Conservation (phyloP, 2,888 invertebrate genomes). For the Yponomeuta cagnagella region DNA sequence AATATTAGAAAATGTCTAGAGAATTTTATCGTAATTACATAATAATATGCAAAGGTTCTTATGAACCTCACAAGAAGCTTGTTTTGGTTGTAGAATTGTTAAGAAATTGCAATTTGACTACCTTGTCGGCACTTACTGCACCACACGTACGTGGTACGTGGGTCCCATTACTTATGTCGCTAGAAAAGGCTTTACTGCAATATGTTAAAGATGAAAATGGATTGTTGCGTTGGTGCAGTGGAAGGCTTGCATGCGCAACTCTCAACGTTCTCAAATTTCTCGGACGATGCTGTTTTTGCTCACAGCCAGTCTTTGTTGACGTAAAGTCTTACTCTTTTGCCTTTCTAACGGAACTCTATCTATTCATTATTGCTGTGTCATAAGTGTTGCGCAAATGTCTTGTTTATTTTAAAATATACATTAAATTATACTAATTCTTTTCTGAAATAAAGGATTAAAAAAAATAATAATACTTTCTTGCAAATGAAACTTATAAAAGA, state of each 20-base stretch:
- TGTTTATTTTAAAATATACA: slow-evolving; percentile 22
- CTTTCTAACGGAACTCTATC: slow-evolving; percentile 14
- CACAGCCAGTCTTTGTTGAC: slow-evolving; percentile 15
- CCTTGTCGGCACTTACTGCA: slow-evolving; percentile 13
- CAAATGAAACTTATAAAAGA: too few relatives aligned
- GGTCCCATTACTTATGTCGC: neutral
- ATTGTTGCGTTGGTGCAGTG: neutral
- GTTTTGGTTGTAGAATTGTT: slow-evolving; percentile 11
- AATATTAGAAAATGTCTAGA: too few relatives aligned
- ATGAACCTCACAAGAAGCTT: slow-evolving; percentile 13
- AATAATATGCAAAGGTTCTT: neutral
- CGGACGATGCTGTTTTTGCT: slow-evolving; percentile 15
- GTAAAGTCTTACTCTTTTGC: slow-evolving; percentile 12
- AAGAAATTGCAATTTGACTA: slow-evolving; percentile 13
- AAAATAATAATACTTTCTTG: too few relatives aligned
- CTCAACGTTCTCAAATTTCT: slow-evolving; percentile 14
- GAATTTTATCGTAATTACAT: too few relatives aligned
- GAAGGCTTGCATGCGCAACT: slow-evolving; percentile 10
- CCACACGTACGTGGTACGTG: neutral
- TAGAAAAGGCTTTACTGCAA: neutral
- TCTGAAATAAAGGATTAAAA: too few relatives aligned
- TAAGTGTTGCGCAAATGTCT: slow-evolving; percentile 17
- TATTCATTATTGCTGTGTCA: slow-evolving; percentile 7
- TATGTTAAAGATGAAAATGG: neutral
- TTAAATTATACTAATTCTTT: too few relatives aligned